Conservation (phyloP, 1,140 invertebrate species). For the Thaumetopoea pityocampa region DNA sequence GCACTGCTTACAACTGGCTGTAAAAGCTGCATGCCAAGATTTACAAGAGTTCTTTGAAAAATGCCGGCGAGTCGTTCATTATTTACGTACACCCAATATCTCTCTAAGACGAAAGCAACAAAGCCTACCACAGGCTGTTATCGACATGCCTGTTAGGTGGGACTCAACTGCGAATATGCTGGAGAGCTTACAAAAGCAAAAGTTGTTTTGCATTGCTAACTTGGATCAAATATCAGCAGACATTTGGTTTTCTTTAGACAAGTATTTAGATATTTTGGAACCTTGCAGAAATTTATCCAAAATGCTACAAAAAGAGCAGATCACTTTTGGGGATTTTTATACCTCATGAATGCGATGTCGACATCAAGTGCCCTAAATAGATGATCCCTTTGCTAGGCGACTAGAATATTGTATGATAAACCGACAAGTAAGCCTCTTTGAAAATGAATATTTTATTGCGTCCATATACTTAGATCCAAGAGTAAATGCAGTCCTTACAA, state of each 20-base stretch:
- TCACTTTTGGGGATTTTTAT: conserved; percentile 1
- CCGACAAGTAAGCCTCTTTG: background rate
- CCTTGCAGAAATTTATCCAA: conserved; percentile 1
- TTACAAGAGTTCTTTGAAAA: too few species aligned
- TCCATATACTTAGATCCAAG: conserved; percentile 1
- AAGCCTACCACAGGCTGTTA: background rate
- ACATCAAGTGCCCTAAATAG: background rate
- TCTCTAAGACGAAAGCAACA: background rate
- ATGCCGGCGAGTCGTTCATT: background rate
- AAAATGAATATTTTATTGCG: conserved; percentile 1
- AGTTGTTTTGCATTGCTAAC: background rate
- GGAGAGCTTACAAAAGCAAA: background rate
- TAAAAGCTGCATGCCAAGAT: too few species aligned
- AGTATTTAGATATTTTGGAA: background rate
- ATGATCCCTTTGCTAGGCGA: background rate
- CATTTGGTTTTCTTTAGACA: background rate
- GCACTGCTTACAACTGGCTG: too few species aligned
- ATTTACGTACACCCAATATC: background rate
- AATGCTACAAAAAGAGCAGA: background rate
- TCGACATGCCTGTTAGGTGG: background rate
- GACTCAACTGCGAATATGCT: background rate
- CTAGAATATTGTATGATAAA: background rate
- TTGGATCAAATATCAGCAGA: background rate
- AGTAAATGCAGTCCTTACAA: background rate
- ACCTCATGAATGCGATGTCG: background rate